phyloP scores from a whole-genome alignment of 2,797 vertebrate species.

The Rhincodon typus region DNA sequence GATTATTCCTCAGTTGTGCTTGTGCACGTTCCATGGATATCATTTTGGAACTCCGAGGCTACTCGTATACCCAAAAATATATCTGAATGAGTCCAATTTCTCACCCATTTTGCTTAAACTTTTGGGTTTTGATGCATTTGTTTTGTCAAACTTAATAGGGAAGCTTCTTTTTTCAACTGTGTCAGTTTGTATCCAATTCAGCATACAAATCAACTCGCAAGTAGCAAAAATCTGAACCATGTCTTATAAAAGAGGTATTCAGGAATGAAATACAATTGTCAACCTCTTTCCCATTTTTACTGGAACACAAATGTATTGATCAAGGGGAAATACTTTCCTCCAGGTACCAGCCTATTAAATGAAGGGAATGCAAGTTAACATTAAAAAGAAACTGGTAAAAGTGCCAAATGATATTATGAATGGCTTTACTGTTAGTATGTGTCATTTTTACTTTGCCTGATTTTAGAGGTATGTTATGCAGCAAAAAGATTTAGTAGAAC shows the following conservation, averaged over 20 bases:
- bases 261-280: not conserved
- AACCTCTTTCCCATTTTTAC: not conserved
- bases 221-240: not conserved
- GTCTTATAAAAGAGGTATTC: not conserved
- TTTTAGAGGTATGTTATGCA: not conserved
- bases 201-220: not conserved
- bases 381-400: not conserved
- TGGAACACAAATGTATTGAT: not conserved
- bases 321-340: not conserved
- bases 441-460: not conserved
- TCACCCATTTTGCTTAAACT: not conserved
- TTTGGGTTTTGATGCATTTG: not conserved
- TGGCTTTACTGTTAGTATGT: not conserved
- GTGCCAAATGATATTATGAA: not conserved
- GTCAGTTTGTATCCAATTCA: not conserved
- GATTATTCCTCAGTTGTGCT: not conserved
- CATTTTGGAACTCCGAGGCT: not conserved
- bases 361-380: not conserved
- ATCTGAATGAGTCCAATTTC: not conserved
- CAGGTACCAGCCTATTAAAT: not conserved
- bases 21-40: not conserved
- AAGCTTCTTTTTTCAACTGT: not conserved
- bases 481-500: not conserved
- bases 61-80: not conserved
- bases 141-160: not conserved